A percentile compares a stretch with the other conserved stretches of the same genome.
Conservation (phyloP, 2,888 invertebrate species). For the Drosophila mulleri region DNA sequence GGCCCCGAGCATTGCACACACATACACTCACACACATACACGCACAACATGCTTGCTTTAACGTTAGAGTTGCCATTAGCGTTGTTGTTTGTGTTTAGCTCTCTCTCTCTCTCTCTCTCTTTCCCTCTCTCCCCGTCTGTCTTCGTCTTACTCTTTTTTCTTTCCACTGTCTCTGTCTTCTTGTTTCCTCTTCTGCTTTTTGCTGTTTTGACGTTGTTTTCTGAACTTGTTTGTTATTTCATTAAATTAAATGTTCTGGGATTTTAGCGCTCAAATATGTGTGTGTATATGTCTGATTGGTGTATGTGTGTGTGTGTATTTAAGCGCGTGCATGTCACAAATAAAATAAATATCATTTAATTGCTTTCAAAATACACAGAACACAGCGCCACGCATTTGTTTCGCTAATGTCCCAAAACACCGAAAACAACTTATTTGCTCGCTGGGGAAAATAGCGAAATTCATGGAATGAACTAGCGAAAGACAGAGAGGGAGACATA, state of each 20-base stretch:
- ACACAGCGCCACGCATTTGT: slow-evolving; percentile 34
- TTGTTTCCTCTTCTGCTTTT: slow-evolving; percentile 33
- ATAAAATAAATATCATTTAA: slow-evolving; percentile 71
- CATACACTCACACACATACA: slow-evolving; percentile 24
- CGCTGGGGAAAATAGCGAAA: slow-evolving; percentile 8
- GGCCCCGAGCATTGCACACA: slow-evolving; percentile 45
- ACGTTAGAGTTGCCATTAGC: slow-evolving; percentile 76
- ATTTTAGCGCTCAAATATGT: slow-evolving; percentile 41
- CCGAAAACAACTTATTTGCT: slow-evolving; percentile 36
- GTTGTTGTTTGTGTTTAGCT: slow-evolving; percentile 36
- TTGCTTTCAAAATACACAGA: slow-evolving; percentile 62
- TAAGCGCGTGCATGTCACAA: slow-evolving; percentile 48
- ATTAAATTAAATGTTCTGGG: slow-evolving; percentile 76
- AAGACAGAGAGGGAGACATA: too few species aligned
- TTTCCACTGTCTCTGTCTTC: slow-evolving; percentile 14
- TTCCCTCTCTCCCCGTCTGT: neutral
- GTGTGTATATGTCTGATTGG: neutral
- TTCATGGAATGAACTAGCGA: neutral
- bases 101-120: neutral
- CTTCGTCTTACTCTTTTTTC: slow-evolving; percentile 3
- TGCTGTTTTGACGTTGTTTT: slow-evolving; percentile 67
- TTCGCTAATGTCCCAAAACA: slow-evolving; percentile 49
- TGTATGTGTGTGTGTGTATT: slow-evolving; percentile 19
- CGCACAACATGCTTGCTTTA: slow-evolving; percentile 39
- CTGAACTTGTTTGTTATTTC: slow-evolving; percentile 73